phyloP scores from a whole-genome alignment of 2,113 vertebrate genomes.

The Pontoporia blainvillei region DNA sequence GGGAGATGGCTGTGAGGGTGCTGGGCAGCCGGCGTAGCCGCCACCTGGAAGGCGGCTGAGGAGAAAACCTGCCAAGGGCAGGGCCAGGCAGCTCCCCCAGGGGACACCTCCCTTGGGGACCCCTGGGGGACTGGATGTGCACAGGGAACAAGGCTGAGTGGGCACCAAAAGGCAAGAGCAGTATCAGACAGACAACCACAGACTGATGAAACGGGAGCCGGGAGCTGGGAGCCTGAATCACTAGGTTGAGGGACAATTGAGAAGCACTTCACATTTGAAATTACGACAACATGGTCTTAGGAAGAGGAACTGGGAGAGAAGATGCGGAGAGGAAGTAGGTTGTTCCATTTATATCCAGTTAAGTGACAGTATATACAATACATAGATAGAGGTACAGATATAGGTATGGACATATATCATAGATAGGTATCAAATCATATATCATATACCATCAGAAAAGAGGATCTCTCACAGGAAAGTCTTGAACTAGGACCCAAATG shows the following conservation, averaged over 20 bases:
- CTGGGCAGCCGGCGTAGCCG: no score
- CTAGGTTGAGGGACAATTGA: neutral
- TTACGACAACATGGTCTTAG: neutral
- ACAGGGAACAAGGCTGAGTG: neutral
- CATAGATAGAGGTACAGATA: no score
- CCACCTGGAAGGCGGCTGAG: fast-evolving
- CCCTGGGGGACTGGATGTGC: no score
- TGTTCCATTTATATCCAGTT: fast-evolving
- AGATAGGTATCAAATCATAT: no score
- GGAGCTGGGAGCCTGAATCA: neutral
- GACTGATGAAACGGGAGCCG: fast-evolving
- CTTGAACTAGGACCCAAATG: neutral
- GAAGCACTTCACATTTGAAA: neutral
- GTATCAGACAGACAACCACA: neutral
- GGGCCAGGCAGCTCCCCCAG: neutral
- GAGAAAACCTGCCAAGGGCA: no score
- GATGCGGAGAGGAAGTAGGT: neutral
- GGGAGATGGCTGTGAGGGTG: fast-evolving
- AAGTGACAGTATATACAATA: fast-evolving
- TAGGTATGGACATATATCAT: neutral
- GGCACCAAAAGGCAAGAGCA: neutral
- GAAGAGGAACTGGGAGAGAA: fast-evolving
- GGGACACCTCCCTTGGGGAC: fast-evolving
- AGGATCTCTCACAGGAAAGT: neutral
- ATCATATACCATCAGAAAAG: neutral